Percentiles rank a stretch among this genome's conserved stretches.
These are phyloP conservation scores for Trinorchestia longiramus DNA, from an alignment of 1,140 invertebrate species.

Conservation along the genomic window DNA sequence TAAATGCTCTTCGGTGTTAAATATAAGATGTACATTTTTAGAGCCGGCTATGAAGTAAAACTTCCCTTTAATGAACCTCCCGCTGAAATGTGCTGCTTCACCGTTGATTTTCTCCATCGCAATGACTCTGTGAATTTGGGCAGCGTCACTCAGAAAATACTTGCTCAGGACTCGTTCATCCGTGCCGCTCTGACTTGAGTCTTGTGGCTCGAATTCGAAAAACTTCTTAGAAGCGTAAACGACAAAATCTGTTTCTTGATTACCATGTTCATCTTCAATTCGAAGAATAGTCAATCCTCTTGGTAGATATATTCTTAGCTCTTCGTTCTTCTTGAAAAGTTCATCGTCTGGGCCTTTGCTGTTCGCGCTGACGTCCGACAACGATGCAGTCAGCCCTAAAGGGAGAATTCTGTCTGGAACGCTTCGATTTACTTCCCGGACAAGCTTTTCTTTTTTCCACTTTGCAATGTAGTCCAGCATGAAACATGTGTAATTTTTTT, in stretches of 20 bases:
- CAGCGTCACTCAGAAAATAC: background rate
- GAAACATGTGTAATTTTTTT: background rate
- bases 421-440: background rate
- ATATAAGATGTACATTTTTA: conserved; percentile 24
- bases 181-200: background rate
- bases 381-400: background rate
- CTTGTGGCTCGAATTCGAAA: background rate
- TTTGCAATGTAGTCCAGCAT: background rate
- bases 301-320: conserved; percentile 49
- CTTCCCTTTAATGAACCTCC: background rate
- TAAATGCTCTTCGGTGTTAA: conserved; percentile 4
- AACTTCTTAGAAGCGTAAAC: conserved; percentile 57
- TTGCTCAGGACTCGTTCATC: background rate
- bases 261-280: conserved; percentile 22
- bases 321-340: conserved; percentile 52
- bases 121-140: background rate
- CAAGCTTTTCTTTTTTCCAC: background rate
- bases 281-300: conserved; percentile 32
- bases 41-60: conserved; percentile 38
- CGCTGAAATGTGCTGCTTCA: conserved; percentile 21
- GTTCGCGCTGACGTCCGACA: conserved; percentile 23
- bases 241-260: background rate
- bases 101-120: conserved; percentile 37
- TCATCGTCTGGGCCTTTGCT: conserved; percentile 53
- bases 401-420: conserved; percentile 14